Evolutionary conservation across 2,888 invertebrate genomes (phyloP).

Genomic region (Diplolepis rosae): DNA sequence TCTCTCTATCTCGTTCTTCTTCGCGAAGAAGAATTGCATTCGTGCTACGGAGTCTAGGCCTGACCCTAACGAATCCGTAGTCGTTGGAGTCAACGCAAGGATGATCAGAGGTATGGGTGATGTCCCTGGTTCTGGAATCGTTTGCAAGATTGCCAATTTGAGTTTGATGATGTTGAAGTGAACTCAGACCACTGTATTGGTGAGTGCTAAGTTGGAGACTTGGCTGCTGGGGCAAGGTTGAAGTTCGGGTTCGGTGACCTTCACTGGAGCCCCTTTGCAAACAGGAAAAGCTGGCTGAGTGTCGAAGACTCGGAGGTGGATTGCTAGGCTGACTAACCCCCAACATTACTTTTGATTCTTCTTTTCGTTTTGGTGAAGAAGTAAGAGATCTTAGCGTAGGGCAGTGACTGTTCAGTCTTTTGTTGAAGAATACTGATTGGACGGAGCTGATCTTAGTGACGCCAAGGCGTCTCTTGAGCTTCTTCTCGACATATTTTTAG

Average conservation of each 20-base stretch:
- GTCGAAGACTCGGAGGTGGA: constrained; percentile 72
- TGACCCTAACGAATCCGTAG: constrained; percentile 68
- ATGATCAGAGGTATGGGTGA: constrained; percentile 48
- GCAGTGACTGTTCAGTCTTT: background rate
- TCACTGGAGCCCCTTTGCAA: constrained; percentile 70
- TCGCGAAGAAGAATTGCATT: constrained; percentile 65
- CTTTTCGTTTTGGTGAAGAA: too few species aligned
- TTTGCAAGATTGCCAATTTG: constrained; percentile 42
- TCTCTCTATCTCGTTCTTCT: constrained; percentile 61
- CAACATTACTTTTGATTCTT: constrained; percentile 64
- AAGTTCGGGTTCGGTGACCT: constrained; percentile 71
- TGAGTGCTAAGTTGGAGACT: constrained; percentile 53
- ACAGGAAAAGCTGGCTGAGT: constrained; percentile 75
- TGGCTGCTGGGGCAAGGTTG: constrained; percentile 72
- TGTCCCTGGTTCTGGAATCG: constrained; percentile 50
- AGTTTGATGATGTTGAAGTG: constrained; percentile 49
- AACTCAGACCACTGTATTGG: constrained; percentile 56
- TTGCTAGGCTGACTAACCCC: constrained; percentile 71
- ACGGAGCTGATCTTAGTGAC: background rate
- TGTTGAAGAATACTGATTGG: background rate
- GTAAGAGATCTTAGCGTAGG: too few species aligned
- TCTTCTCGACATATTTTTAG: constrained; percentile 53
- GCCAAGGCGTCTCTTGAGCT: background rate
- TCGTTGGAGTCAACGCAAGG: constrained; percentile 62
- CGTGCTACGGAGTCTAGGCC: constrained; percentile 67